Conservation (phyloP, 2,113 vertebrate genomes). For the Sakesphorus luctuosus region DNA sequence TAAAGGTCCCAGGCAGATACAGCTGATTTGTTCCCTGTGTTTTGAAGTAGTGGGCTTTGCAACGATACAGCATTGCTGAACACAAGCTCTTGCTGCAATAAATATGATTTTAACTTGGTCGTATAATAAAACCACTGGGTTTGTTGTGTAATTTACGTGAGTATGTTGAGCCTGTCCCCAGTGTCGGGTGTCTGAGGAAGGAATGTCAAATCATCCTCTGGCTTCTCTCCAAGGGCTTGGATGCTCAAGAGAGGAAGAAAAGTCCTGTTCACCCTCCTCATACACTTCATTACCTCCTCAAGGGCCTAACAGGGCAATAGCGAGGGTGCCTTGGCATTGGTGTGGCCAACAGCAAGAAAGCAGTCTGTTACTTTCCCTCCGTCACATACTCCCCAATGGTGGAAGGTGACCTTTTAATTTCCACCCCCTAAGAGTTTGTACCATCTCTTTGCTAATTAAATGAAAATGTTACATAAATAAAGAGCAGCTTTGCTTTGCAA, state of each 20-base stretch:
- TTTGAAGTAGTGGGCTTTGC: background rate
- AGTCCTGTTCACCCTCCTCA: rapidly evolving
- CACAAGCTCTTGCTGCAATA: background rate
- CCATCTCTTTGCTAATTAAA: background rate
- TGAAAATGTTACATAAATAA: background rate
- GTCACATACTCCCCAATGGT: rapidly evolving
- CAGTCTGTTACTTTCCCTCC: background rate
- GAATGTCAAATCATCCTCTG: background rate
- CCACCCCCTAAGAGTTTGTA: background rate
- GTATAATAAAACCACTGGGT: rapidly evolving
- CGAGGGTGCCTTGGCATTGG: rapidly evolving
- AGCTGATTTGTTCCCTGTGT: too few species aligned
- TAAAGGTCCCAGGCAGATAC: background rate
- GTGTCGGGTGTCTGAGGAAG: background rate
- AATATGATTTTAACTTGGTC: background rate
- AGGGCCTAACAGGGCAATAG: background rate
- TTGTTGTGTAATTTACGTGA: background rate
- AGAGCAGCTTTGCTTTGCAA: conserved; percentile 9
- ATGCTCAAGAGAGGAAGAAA: background rate
- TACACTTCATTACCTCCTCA: rapidly evolving
- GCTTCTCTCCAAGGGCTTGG: background rate
- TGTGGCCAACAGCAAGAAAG: background rate
- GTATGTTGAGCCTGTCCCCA: rapidly evolving
- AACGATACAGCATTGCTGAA: rapidly evolving
- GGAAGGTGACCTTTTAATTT: background rate